phyloP scores from a whole-genome alignment of 2,888 invertebrate genomes.

The Drosophila subquinaria region DNA sequence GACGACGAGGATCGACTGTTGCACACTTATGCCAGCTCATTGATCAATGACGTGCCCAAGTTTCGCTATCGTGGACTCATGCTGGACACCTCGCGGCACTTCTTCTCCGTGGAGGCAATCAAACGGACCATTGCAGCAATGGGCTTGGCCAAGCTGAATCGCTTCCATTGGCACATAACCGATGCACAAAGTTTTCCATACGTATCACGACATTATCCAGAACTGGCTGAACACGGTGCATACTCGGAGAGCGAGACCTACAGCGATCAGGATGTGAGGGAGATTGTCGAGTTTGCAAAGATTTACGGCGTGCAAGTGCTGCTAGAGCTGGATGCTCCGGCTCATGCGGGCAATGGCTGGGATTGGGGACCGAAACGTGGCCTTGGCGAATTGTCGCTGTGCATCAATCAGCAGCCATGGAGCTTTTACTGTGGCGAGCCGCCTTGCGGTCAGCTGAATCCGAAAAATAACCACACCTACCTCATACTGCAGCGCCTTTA shows the following conservation, averaged over 20 bases:
- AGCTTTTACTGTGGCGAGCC: constrained; percentile 93
- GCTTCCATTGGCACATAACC: constrained; percentile 96
- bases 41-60: constrained; percentile 91
- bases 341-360: constrained; percentile 95
- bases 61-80: constrained; percentile 93
- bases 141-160: constrained; percentile 95
- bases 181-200: constrained; percentile 98
- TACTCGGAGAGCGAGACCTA: constrained; percentile 93
- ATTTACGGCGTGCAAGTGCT: constrained; percentile 94
- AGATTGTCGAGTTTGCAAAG: constrained; percentile 91
- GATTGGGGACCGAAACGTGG: constrained; percentile 92
- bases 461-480: constrained; percentile 92
- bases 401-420: constrained; percentile 93
- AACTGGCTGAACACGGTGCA: constrained; percentile 93
- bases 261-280: constrained; percentile 89
- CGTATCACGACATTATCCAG: constrained; percentile 90
- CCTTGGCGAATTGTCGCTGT: constrained; percentile 92
- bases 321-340: constrained; percentile 96
- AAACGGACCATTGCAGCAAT: constrained; percentile 93
- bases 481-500: constrained; percentile 91
- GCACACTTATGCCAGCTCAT: constrained; percentile 89
- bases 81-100: constrained; percentile 96
- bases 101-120: constrained; percentile 90
- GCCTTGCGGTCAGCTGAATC: constrained; percentile 94
- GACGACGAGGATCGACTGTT: constrained; percentile 89